These are phyloP conservation scores for Holacanthella duospinosa DNA, from an alignment of 2,888 invertebrate genomes.

Conservation along the genomic window DNA sequence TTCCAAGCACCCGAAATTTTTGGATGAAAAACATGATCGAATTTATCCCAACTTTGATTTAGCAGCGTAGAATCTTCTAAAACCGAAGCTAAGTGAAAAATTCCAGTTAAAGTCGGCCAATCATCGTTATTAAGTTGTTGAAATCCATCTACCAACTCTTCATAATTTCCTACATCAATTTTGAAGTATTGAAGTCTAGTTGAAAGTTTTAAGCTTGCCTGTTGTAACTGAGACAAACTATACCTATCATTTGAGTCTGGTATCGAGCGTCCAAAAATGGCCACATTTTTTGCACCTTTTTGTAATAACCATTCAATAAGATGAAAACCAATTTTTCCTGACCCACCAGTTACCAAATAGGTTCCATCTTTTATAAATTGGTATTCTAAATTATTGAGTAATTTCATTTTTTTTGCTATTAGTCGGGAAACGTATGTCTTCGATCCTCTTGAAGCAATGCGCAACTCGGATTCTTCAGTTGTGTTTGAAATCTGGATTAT, in stretches of 20 bases:
- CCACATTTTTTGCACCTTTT: background rate
- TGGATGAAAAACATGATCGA: background rate
- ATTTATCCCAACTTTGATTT: background rate
- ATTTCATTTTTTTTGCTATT: background rate
- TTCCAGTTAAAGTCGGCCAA: background rate
- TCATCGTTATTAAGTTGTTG: background rate
- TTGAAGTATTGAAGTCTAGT: background rate
- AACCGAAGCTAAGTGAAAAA: background rate
- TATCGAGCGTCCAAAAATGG: background rate
- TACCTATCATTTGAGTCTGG: background rate
- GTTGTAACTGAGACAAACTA: background rate
- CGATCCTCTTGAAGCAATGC: background rate
- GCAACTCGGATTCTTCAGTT: background rate
- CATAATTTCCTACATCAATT: background rate
- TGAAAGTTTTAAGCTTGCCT: background rate
- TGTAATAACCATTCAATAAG: background rate
- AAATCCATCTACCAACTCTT: background rate
- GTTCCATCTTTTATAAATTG: background rate
- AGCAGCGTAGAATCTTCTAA: background rate
- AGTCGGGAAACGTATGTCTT: background rate
- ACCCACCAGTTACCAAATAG: background rate
- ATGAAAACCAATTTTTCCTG: background rate
- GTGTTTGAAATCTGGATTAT: background rate
- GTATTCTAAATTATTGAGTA: background rate
- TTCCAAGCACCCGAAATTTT: background rate